phyloP scores from a whole-genome alignment of 1,140 invertebrate species.

The Drosophila mauritiana region DNA sequence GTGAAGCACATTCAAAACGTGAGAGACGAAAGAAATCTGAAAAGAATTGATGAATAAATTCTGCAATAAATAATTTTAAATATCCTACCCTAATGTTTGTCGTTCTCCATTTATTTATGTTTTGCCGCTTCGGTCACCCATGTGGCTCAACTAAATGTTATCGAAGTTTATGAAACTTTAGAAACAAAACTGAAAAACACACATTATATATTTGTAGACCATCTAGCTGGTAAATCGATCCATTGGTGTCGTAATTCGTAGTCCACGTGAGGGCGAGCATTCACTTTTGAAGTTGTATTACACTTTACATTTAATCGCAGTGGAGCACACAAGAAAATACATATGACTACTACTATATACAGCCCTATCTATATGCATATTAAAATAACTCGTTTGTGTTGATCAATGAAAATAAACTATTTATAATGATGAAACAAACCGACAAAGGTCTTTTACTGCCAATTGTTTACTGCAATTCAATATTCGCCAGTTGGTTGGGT shows the following conservation, averaged over 20 bases:
- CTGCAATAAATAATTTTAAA: conserved; percentile 52
- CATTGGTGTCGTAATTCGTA: conserved; percentile 33
- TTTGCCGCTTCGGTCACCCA: conserved; percentile 46
- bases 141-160: conserved; percentile 36
- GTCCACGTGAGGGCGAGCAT: conserved; percentile 32
- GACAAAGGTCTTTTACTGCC: not conserved
- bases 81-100: conserved; percentile 48
- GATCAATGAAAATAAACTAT: conserved; percentile 74
- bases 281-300: conserved; percentile 58
- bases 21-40: conserved; percentile 43
- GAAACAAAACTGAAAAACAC: conserved; percentile 17
- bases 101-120: conserved; percentile 51
- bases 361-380: conserved; percentile 37
- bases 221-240: conserved; percentile 24
- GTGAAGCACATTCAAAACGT: conserved; percentile 55
- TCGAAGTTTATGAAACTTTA: conserved; percentile 42
- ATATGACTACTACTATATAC: conserved; percentile 53
- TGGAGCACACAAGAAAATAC: conserved; percentile 53
- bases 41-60: conserved; percentile 21
- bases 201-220: not conserved
- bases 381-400: conserved; percentile 66
- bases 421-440: conserved; percentile 48
- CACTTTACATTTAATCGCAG: conserved; percentile 20
- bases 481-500: not conserved
- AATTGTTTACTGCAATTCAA: not conserved